A percentile compares a stretch with the other conserved stretches of the same genome.
Evolutionary conservation across 2,888 invertebrate species (phyloP).

Genomic region (Aproaerema taeniolella): DNA sequence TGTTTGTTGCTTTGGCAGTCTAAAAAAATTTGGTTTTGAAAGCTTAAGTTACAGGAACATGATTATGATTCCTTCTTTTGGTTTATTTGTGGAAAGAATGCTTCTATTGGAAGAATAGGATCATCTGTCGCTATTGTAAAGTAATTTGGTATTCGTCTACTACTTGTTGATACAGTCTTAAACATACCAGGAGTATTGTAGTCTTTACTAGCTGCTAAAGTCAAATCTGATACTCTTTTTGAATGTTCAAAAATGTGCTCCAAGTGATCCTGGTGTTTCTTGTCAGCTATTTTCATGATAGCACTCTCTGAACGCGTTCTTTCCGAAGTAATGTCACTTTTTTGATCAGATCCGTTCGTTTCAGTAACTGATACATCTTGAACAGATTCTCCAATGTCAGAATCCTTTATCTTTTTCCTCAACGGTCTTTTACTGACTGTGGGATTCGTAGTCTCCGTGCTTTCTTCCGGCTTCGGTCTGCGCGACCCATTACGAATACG

Average conservation of each 20-base stretch:
- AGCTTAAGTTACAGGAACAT: constrained; percentile 39
- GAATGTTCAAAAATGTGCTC: constrained; percentile 74
- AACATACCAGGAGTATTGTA: constrained; percentile 84
- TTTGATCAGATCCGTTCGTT: constrained; percentile 48
- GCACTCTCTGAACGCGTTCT: constrained; percentile 69
- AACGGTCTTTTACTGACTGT: constrained; percentile 49
- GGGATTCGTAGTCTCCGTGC: constrained; percentile 42
- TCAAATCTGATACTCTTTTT: constrained; percentile 84
- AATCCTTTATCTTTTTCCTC: constrained; percentile 58
- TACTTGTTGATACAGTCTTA: constrained; percentile 80
- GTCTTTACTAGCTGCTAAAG: constrained; percentile 83
- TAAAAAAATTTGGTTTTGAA: constrained; percentile 58
- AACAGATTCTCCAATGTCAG: constrained; percentile 57
- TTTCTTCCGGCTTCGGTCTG: constrained; percentile 57
- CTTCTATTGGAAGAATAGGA: constrained; percentile 87
- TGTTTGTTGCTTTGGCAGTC: constrained; percentile 68
- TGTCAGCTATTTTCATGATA: constrained; percentile 77
- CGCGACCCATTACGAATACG: constrained; percentile 58
- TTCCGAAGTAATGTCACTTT: constrained; percentile 60
- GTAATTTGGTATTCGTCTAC: constrained; percentile 81
- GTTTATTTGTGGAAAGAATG: constrained; percentile 85
- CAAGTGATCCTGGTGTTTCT: constrained; percentile 63
- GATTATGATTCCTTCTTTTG: constrained; percentile 77
- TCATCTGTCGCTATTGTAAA: constrained; percentile 88
- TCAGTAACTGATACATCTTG: constrained; percentile 59